A percentile compares a stretch with the other conserved stretches of the same genome.
These are phyloP conservation scores for Agrochola litura DNA, from an alignment of 2,888 invertebrate genomes.

Conservation along the genomic window DNA sequence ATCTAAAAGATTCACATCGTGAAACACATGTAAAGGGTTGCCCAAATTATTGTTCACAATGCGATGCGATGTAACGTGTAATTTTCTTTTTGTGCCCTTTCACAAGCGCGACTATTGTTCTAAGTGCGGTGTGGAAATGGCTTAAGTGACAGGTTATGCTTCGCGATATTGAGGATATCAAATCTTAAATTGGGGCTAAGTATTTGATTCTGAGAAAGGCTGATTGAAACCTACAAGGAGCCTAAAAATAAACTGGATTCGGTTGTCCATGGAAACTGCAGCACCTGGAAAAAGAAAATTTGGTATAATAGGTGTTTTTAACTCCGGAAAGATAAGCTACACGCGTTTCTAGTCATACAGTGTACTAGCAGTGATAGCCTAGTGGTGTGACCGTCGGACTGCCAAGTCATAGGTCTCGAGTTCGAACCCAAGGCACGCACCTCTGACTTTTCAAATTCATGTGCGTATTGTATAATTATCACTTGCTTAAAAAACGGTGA, in stretches of 20 bases:
- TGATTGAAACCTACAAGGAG: neutral
- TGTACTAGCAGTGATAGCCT: neutral
- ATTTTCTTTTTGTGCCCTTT: slow-evolving; percentile 82
- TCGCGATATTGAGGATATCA: slow-evolving; percentile 31
- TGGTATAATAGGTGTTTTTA: neutral
- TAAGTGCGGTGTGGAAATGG: slow-evolving; percentile 64
- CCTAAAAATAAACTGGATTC: no score
- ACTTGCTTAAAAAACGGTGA: no score
- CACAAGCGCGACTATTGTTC: slow-evolving; percentile 71
- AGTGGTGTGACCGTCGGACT: no score
- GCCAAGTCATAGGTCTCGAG: no score
- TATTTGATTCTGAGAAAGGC: slow-evolving; percentile 17
- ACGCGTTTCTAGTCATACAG: neutral
- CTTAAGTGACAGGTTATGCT: slow-evolving; percentile 65
- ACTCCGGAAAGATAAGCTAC: neutral
- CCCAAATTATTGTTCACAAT: slow-evolving; percentile 84
- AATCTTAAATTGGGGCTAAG: slow-evolving; percentile 26
- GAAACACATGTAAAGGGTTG: slow-evolving; percentile 76
- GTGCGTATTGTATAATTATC: no score
- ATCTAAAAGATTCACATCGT: slow-evolving; percentile 62
- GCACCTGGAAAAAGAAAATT: neutral
- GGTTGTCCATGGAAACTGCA: neutral
- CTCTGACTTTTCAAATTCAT: no score
- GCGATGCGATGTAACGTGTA: slow-evolving; percentile 76
- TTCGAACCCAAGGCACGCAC: no score